phyloP scores from a whole-genome alignment of 2,888 invertebrate species.

The Polia nebulosa region DNA sequence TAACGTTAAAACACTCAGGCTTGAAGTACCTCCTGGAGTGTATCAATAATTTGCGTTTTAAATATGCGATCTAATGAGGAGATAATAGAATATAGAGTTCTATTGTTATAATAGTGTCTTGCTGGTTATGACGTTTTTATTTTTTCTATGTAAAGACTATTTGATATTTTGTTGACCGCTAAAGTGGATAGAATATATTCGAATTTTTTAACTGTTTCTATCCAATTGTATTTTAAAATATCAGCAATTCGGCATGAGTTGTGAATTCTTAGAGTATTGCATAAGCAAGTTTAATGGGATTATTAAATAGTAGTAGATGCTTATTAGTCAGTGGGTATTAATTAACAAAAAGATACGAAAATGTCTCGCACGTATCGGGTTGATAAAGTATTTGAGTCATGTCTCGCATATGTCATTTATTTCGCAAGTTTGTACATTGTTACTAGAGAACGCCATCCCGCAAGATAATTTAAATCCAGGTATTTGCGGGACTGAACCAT shows the following conservation, averaged over 20 bases:
- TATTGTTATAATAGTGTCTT: no score
- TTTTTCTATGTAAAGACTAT: no score
- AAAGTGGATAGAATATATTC: no score
- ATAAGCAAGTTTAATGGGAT: slow-evolving; percentile 3
- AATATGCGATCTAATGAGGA: no score
- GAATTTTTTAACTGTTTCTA: no score
- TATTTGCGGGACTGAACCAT: no score
- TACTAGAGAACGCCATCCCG: no score
- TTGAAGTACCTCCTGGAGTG: background rate
- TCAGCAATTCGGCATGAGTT: background rate
- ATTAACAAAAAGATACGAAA: slow-evolving; percentile 12
- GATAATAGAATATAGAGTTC: no score
- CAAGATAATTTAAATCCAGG: no score
- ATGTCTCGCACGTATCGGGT: background rate
- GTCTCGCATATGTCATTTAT: background rate
- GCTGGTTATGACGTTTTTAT: no score
- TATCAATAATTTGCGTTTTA: background rate
- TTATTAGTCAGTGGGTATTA: background rate
- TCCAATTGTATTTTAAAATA: no score
- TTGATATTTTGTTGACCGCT: no score
- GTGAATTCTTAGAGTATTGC: slow-evolving; percentile 11
- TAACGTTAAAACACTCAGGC: slow-evolving; percentile 7
- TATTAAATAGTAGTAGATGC: background rate
- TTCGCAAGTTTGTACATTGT: background rate
- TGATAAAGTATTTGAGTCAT: slow-evolving; percentile 17